A percentile compares a stretch with the other conserved stretches of the same genome.
These are phyloP conservation scores for Scatophagus argus DNA, from an alignment of 2,113 vertebrate genomes.

Conservation along the genomic window DNA sequence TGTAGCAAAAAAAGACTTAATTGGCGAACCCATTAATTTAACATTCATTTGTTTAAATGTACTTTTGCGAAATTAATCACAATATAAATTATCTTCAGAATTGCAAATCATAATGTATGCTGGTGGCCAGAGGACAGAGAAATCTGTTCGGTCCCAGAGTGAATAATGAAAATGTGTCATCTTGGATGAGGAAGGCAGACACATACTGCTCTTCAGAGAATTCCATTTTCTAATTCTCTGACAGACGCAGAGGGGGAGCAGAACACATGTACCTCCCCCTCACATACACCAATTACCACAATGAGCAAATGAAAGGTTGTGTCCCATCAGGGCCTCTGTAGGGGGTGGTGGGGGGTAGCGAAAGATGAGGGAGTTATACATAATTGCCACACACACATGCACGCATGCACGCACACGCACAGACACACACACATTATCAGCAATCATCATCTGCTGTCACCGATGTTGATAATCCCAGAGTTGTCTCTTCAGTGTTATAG, in stretches of 20 bases:
- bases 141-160: constrained; percentile 63
- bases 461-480: constrained; percentile 58
- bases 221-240: constrained; percentile 81
- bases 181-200: constrained; percentile 72
- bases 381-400: constrained; percentile 62
- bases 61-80: constrained; percentile 49
- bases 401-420: constrained; percentile 12
- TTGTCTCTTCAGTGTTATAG: constrained; percentile 49
- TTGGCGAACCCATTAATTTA: constrained; percentile 55
- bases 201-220: constrained; percentile 74
- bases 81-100: constrained; percentile 58
- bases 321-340: constrained; percentile 79
- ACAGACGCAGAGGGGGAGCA: constrained; percentile 76
- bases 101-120: constrained; percentile 65
- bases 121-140: constrained; percentile 65
- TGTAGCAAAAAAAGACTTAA: constrained; percentile 32
- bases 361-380: constrained; percentile 55
- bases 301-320: constrained; percentile 84
- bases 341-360: constrained; percentile 68
- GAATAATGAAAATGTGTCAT: constrained; percentile 80
- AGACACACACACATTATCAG: constrained; percentile 55
- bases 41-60: constrained; percentile 61
- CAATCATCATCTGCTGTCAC: constrained; percentile 64
- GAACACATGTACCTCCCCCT: constrained; percentile 80
- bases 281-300: constrained; percentile 81